Base-by-base conservation (phyloP, 2,797 vertebrate species). In the Syngnathus acus region DNA sequence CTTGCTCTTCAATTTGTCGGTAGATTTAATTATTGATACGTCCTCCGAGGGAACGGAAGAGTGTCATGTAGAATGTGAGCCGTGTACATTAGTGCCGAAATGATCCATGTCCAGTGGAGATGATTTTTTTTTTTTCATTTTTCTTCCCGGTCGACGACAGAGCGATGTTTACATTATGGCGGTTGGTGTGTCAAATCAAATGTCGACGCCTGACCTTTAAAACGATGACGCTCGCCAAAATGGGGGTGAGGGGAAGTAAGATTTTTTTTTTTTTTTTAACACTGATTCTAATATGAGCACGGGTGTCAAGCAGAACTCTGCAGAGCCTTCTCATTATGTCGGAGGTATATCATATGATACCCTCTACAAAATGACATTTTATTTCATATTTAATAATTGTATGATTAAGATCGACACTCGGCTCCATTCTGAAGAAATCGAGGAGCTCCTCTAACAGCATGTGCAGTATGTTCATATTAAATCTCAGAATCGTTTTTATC, bases 1-100 rank as follows among this genome's bases (percentile, higher is more conserved):
- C n/a, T 60, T 40, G 58, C 39, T 39, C 59, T 11, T 40, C 59
- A 61, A 61, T 61, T 61, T 61, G 38, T 42, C 59, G 10, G 19
- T n/a, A 42, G 59, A 61, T 61, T 40, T 61, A 61, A 61, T 61
- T 61, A 61, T 42, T 61, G 59, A 61, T 61, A 40, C 19, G 39
- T 61, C 39, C 59, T 61, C 59, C 13, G 38, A 19, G 58, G 58
- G 38, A 60, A 60, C 11, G 38, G 39, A 40, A 40, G 58, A 57
- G 37, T 57, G 54, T 57, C 54, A 57, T 37, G 54, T 37, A 16
- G 37, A 60, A 40, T n/a, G 58, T 40, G 55, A 40, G 26, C 14
- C 26, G 26, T 16, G 6, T 57, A 57, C 26, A 57, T 57, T 57
- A 37, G 26, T 14, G 14, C 26, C 13, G 26, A 57, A 57, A 57